A percentile compares a stretch with the other conserved stretches of the same genome.
phyloP scores from a whole-genome alignment of 2,888 invertebrate species.

The Cosmia pyralina region DNA sequence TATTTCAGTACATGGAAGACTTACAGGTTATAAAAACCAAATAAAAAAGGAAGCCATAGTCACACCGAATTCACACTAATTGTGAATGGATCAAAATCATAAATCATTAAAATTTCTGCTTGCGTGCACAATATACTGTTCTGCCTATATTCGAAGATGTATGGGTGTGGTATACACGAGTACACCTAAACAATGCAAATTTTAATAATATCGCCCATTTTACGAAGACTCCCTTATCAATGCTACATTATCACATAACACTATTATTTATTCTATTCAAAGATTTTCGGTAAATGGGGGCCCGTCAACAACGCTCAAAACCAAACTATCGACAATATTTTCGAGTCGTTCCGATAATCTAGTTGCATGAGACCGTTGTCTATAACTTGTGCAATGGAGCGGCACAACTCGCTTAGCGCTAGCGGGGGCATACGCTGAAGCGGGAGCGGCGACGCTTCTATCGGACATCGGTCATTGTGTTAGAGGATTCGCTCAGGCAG shows the following conservation, averaged over 20 bases:
- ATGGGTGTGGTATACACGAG: too few species aligned
- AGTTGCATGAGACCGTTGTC: constrained; percentile 77
- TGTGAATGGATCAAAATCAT: too few species aligned
- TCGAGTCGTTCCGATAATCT: constrained; percentile 76
- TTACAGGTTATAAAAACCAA: too few species aligned
- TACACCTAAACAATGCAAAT: not conserved
- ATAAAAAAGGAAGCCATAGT: too few species aligned
- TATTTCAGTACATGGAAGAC: too few species aligned
- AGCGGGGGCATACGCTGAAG: constrained; percentile 58
- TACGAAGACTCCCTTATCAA: not conserved
- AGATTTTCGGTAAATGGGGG: not conserved
- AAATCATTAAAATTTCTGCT: too few species aligned
- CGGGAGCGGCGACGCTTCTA: constrained; percentile 71
- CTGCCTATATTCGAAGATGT: too few species aligned
- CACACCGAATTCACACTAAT: too few species aligned
- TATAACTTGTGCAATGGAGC: constrained; percentile 73
- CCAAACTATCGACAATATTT: constrained; percentile 65
- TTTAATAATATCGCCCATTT: not conserved
- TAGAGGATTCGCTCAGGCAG: constrained; percentile 81
- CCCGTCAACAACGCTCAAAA: constrained; percentile 12
- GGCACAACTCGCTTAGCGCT: constrained; percentile 72
- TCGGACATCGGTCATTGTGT: constrained; percentile 86
- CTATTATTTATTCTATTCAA: not conserved
- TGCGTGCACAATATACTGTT: too few species aligned
- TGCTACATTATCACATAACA: not conserved